Evolutionary conservation across 2,113 vertebrate species (phyloP), one percentile per base, ranked within the genome.

Genomic region (Pseudorectes ferrugineus): DNA sequence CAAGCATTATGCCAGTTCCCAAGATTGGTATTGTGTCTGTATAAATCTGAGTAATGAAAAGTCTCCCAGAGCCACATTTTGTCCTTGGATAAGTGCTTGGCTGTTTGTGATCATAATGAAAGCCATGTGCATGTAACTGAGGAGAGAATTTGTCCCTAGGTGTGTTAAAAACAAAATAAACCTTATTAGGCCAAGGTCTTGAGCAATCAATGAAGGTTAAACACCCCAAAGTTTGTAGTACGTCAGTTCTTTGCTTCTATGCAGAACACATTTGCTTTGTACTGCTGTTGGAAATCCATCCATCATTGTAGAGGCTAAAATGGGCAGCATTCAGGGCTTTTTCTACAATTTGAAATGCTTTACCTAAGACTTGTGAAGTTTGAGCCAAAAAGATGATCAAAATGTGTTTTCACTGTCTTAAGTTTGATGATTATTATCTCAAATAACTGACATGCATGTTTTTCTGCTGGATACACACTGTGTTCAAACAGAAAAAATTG

Each of bases 401-500:
- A 97, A 97, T 98, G 92, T 98, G 78, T 97, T 97, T 97, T 97
- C 75, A 96, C 84, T 98, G 97, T 98, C 94, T 93, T 92, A 90
- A 95, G 91, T 84, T 96, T 94, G 84, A 93, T 97, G 57, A 96
- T 97, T 89, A 89, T 95, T 94, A 83, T 96, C 95, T 97, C 86
- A 94, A 51, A 96, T 95, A 95, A 96, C 31, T 95, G 83, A 97
- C 66, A 70, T 96, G 95, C 84, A 85, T 97, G 97, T 97, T 96
- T 93, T 98, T 97, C 96, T 98, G 97, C 97, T 98, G 97, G 96
- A 96, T 97, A 95, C 97, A 97, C 88, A 28, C 85, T 93, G 96
- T 98, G 94, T 97, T 96, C 89, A 88, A 97, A 97, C 97, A 98
- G 97, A 97, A 98, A 92, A 96, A 87, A 72, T 92, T 11, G 75